Conservation (phyloP, 1,140 invertebrate species). For the Drosophila lacteicornis region DNA sequence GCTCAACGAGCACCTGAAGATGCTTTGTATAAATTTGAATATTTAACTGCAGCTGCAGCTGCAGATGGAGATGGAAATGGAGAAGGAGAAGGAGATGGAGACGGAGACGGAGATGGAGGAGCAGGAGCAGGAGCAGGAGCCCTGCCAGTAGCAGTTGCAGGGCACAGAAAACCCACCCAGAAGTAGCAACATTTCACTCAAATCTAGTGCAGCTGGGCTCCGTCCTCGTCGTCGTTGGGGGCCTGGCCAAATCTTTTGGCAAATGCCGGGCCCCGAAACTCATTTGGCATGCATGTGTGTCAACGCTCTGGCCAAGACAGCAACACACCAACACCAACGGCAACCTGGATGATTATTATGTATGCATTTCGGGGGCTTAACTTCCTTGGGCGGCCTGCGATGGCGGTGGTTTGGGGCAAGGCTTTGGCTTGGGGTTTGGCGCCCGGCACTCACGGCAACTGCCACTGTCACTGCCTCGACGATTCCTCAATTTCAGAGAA, state of each 20-base stretch:
- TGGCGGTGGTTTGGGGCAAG: neutral
- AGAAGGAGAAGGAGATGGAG: slow-evolving; percentile 6
- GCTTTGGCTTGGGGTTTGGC: neutral
- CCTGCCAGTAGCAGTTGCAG: slow-evolving; percentile 21
- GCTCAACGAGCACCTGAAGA: slow-evolving; percentile 71
- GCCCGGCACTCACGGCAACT: neutral
- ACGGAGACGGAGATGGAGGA: slow-evolving; percentile 3
- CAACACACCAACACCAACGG: slow-evolving; percentile 19
- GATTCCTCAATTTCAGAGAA: neutral
- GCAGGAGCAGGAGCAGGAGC: slow-evolving; percentile 12
- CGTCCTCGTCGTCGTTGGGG: neutral
- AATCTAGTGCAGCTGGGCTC: slow-evolving; percentile 51
- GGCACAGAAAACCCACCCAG: neutral
- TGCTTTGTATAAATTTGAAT: slow-evolving; percentile 82
- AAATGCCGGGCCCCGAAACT: slow-evolving; percentile 30
- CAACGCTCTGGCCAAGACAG: slow-evolving; percentile 53
- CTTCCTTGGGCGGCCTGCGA: slow-evolving; percentile 25
- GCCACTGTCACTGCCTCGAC: neutral
- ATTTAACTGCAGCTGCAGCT: slow-evolving; percentile 63
- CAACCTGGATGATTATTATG: slow-evolving; percentile 42
- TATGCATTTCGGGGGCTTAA: slow-evolving; percentile 49
- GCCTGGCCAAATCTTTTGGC: slow-evolving; percentile 37
- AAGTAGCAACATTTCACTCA: slow-evolving; percentile 56
- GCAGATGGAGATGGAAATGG: slow-evolving; percentile 18
- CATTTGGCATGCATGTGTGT: slow-evolving; percentile 64